Conservation (phyloP, 2,888 invertebrate genomes). For the Pocota personata region DNA sequence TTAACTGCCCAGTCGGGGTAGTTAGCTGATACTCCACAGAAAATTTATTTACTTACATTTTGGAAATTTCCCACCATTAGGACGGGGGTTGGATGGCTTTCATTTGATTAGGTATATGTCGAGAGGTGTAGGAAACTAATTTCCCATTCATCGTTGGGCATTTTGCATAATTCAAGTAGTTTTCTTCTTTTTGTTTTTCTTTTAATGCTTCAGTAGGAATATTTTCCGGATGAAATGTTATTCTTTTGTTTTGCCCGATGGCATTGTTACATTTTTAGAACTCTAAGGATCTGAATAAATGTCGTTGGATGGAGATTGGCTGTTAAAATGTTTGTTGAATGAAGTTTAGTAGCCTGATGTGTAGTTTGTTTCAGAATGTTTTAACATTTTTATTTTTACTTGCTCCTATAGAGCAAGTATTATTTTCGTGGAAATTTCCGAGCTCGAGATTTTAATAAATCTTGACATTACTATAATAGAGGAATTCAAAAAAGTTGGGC, state of each 20-base stretch:
- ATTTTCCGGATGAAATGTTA: background rate
- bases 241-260: background rate
- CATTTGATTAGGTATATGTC: conserved; percentile 1
- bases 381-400: background rate
- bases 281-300: background rate
- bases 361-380: background rate
- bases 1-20: background rate
- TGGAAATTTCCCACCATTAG: background rate
- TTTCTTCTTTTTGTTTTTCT: background rate
- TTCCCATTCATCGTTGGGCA: conserved; percentile 1
- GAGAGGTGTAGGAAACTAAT: background rate
- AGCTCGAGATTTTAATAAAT: no score
- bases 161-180: conserved; percentile 20
- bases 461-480: no score
- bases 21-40: background rate
- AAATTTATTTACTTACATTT: background rate
- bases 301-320: background rate
- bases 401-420: no score
- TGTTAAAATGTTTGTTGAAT: background rate
- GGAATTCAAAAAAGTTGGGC: no score
- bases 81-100: background rate
- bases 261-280: background rate
- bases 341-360: background rate
- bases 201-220: background rate
- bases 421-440: no score